phyloP scores from a whole-genome alignment of 2,888 invertebrate genomes.

The Lysandra coridon region DNA sequence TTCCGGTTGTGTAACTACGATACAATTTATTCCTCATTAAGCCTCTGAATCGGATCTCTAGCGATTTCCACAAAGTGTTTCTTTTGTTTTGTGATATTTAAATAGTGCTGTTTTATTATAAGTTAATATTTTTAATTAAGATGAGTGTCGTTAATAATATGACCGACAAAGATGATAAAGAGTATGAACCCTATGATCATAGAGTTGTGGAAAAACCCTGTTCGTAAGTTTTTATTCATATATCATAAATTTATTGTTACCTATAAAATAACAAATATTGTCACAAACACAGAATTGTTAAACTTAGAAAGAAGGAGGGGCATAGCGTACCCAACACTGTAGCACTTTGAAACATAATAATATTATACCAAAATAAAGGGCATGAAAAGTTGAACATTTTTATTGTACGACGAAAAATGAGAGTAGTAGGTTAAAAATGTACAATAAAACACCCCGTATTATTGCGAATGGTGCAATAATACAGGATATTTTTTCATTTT shows the following conservation, averaged over 20 bases:
- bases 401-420: too few relatives aligned
- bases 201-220: constrained; percentile 69
- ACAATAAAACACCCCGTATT: too few relatives aligned
- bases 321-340: too few relatives aligned
- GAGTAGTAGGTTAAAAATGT: too few relatives aligned
- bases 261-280: not conserved
- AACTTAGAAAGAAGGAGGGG: not conserved
- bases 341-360: too few relatives aligned
- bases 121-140: not conserved
- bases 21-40: constrained; percentile 21
- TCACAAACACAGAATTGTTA: not conserved
- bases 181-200: constrained; percentile 71
- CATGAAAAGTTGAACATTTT: too few relatives aligned
- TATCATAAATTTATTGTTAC: not conserved
- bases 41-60: not conserved
- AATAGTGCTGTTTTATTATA: not conserved
- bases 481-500: too few relatives aligned
- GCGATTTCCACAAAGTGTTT: not conserved
- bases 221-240: constrained; percentile 62
- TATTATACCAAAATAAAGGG: too few relatives aligned
- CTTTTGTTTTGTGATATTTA: not conserved
- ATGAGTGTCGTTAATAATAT: constrained; percentile 23
- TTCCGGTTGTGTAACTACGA: constrained; percentile 16
- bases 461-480: too few relatives aligned
- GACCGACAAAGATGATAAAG: constrained; percentile 44